phyloP scores from a whole-genome alignment of 1,140 invertebrate species.

The Hydropsyche tenuis region DNA sequence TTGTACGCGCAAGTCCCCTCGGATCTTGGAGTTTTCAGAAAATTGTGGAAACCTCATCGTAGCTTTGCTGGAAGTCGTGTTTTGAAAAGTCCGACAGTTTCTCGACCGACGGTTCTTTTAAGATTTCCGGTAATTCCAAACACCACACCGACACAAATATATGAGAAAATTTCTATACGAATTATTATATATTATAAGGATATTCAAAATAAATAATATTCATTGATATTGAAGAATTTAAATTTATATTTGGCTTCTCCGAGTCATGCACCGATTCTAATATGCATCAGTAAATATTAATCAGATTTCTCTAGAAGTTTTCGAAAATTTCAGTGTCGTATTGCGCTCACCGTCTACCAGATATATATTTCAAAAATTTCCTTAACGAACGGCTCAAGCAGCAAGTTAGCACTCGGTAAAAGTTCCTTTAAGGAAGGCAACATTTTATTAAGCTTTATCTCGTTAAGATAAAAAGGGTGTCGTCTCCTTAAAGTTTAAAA shows the following conservation, averaged over 20 bases:
- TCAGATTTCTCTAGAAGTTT: no score
- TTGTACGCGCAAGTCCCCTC: not conserved
- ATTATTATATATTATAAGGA: no score
- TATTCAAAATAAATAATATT: no score
- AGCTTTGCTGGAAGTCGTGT: slow-evolving; percentile 19
- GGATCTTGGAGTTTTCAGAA: slow-evolving; percentile 33
- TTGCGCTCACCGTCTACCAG: no score
- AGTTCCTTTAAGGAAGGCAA: not conserved
- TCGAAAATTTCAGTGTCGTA: no score
- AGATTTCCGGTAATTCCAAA: slow-evolving; percentile 9
- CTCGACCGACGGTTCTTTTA: not conserved
- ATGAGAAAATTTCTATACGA: not conserved
- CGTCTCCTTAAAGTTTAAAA: not conserved
- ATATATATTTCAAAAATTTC: not conserved
- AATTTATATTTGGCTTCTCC: no score
- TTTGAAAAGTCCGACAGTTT: slow-evolving; percentile 14
- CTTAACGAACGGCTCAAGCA: not conserved
- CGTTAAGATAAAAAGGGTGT: slow-evolving; percentile 22
- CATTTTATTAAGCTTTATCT: slow-evolving; percentile 23
- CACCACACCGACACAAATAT: slow-evolving; percentile 1
- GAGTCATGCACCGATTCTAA: no score
- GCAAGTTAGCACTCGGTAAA: slow-evolving; percentile 14
- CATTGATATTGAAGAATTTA: no score
- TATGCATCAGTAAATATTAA: not conserved
- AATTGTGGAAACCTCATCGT: slow-evolving; percentile 38